Evolutionary conservation across 2,113 vertebrate species (phyloP), one percentile per base, ranked within the genome.

Genomic region (Sylvia atricapilla): DNA sequence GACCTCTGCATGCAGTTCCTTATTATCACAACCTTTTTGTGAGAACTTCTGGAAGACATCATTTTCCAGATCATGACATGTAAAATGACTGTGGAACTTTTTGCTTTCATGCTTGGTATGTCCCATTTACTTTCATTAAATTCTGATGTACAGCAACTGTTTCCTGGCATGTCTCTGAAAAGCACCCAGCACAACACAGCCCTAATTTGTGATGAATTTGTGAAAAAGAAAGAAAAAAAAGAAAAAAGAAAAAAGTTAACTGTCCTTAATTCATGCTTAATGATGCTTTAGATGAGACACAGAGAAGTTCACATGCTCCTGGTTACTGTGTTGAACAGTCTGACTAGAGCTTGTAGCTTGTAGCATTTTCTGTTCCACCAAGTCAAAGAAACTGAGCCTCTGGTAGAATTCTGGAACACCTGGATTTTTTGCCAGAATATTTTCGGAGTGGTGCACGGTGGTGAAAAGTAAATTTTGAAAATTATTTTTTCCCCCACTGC

Each of bases 401-500:
- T 94, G 85, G 90, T 79, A 95, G 89, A 95, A 93, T 81, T 49
- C 85, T 96, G 94, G 93, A 94, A 72, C 67, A 74, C 35, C 47
- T 88, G 67, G 0, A 0, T 44, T 74, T 90, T 88, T 74, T 33
- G 25, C 78, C 84, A 93, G 84, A 93, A 93, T 94, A 93, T 92
- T 95, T 96, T 92, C 82, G 96, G 94, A 85, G 90, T 96, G 92
- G 84, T 95, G 23, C 55, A 94, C 0, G 0, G 75, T 94, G 92
- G 47, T 93, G 85, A 96, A 97, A 97, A 95, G 72, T n/a, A 93
- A 83, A 85, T 88, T 94, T 80, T 93, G 72, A 90, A 95, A 95
- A 88, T 52, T 63, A 31, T 79, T 95, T 94, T 72, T 77, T 13
- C 46, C 49, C 62, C 43, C 70, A 67, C 47, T 86, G 72, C 82